These are phyloP conservation scores for Thunnus albacares DNA, from an alignment of 2,797 vertebrate genomes.

Conservation along the genomic window DNA sequence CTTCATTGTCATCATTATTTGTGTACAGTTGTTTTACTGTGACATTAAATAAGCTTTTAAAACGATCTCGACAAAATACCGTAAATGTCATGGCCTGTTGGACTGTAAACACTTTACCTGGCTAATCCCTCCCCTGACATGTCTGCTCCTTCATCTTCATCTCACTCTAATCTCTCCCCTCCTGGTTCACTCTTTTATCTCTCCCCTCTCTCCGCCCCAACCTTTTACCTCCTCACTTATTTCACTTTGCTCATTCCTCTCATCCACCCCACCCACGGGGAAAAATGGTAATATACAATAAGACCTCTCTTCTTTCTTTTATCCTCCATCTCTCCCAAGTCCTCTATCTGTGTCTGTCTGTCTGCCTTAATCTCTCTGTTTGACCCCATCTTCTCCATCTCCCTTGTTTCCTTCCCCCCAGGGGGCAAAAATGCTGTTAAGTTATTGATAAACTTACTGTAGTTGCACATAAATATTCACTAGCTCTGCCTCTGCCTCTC, in stretches of 20 bases:
- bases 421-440: conserved; percentile 65
- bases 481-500: conserved; percentile 51
- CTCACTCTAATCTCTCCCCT: conserved; percentile 53
- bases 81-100: conserved; percentile 42
- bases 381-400: conserved; percentile 31
- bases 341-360: conserved; percentile 10
- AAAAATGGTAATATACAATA: conserved; percentile 39
- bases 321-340: not conserved
- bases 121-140: conserved; percentile 55
- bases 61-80: conserved; percentile 41
- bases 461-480: conserved; percentile 77
- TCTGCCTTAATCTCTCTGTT: conserved; percentile 36
- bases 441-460: conserved; percentile 76
- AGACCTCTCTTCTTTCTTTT: conserved; percentile 10
- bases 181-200: conserved; percentile 41
- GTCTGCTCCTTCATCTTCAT: conserved; percentile 50
- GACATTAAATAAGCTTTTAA: conserved; percentile 43
- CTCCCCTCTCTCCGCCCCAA: conserved; percentile 24
- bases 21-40: conserved; percentile 22
- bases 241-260: conserved; percentile 34
- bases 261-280: conserved; percentile 34
- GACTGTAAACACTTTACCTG: conserved; percentile 46
- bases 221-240: conserved; percentile 54
- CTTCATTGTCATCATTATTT: conserved; percentile 17
- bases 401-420: conserved; percentile 6